Percentiles rank a stretch among this genome's conserved stretches.
These are phyloP conservation scores for Dreissena polymorpha DNA, from an alignment of 1,140 invertebrate genomes.

Conservation along the genomic window DNA sequence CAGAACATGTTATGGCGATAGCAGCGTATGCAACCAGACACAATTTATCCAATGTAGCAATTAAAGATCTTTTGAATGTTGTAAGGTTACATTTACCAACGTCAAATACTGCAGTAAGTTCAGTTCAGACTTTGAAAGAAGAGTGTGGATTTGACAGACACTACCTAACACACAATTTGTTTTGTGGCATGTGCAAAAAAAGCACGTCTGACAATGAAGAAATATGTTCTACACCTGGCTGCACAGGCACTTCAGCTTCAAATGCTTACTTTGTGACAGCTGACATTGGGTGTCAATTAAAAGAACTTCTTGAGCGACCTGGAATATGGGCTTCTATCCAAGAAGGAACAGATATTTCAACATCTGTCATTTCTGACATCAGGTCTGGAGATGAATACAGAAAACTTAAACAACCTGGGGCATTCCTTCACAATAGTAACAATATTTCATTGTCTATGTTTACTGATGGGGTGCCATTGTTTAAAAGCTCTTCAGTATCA, in stretches of 20 bases:
- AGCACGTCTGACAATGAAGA: background rate
- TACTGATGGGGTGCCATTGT: conserved; percentile 16
- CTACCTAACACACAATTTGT: conserved; percentile 8
- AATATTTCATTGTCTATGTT: conserved; percentile 47
- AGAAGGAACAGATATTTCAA: background rate
- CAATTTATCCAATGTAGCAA: conserved; percentile 22
- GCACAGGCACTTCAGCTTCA: background rate
- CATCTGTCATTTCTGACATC: conserved; percentile 16
- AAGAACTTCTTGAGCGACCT: conserved; percentile 30
- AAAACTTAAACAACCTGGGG: conserved; percentile 20
- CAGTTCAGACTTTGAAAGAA: conserved; percentile 2
- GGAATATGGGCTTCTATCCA: conserved; percentile 31
- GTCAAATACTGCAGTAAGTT: conserved; percentile 1
- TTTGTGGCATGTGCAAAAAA: conserved; percentile 21
- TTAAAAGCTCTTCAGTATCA: conserved; percentile 20
- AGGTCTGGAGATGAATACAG: conserved; percentile 25
- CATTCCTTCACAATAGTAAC: conserved; percentile 19
- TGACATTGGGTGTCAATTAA: conserved; percentile 6
- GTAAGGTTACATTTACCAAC: conserved; percentile 3
- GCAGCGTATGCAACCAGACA: conserved; percentile 12
- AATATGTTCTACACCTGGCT: conserved; percentile 28
- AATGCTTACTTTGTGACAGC: conserved; percentile 38
- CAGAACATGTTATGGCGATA: conserved; percentile 11
- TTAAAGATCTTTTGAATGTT: conserved; percentile 1
- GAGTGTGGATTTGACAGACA: conserved; percentile 23